phyloP scores from a whole-genome alignment of 2,797 vertebrate species.

The Pteropus rufus region DNA sequence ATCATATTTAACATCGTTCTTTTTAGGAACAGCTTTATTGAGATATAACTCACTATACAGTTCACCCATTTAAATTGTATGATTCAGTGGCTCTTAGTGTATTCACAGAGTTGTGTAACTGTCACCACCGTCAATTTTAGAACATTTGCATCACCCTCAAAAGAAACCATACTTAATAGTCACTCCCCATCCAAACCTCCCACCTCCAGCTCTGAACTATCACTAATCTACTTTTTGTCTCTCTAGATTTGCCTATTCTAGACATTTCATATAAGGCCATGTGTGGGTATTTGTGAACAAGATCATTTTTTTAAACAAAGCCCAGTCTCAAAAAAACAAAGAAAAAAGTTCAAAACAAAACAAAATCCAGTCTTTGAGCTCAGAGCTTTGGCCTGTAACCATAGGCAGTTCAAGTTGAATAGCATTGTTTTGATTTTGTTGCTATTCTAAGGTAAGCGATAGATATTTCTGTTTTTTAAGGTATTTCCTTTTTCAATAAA shows the following conservation, averaged over 20 bases:
- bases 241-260: not conserved
- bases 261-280: not conserved
- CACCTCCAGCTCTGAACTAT: not conserved
- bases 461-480: not conserved
- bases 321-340: too few relatives aligned
- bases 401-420: not conserved
- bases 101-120: not conserved
- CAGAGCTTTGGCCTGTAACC: not conserved
- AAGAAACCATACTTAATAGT: not conserved
- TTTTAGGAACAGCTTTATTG: not conserved
- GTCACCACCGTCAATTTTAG: not conserved
- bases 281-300: not conserved
- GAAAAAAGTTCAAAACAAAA: too few relatives aligned
- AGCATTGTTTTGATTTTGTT: not conserved
- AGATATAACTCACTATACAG: not conserved
- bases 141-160: not conserved
- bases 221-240: not conserved
- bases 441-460: not conserved
- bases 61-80: not conserved
- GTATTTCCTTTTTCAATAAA: not conserved
- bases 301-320: slow-evolving; percentile 1
- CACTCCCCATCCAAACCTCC: not conserved
- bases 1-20: not conserved
- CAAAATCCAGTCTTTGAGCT: not conserved
- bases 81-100: not conserved